Conservation (phyloP, 2,888 invertebrate genomes). For the Noctua janthina region DNA sequence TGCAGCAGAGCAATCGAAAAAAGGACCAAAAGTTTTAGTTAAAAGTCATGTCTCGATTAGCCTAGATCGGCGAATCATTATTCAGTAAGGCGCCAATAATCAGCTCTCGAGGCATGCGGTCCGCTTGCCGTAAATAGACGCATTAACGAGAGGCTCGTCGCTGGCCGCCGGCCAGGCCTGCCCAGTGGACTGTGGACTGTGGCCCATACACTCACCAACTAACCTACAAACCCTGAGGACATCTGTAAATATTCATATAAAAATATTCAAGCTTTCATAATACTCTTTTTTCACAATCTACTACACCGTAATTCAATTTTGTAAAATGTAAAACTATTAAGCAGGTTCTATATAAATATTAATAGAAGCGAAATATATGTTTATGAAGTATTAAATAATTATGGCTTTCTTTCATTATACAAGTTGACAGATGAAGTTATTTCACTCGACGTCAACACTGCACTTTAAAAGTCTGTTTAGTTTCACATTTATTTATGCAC, state of each 20-base stretch:
- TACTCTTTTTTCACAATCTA: conserved; percentile 64
- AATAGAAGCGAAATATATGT: conserved; percentile 23
- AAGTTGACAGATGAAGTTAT: conserved; percentile 14
- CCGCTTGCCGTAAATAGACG: conserved; percentile 76
- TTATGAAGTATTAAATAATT: conserved; percentile 18
- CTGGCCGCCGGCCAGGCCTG: conserved; percentile 52
- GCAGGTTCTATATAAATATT: conserved; percentile 39
- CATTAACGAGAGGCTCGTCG: conserved; percentile 72
- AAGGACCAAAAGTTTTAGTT: conserved; percentile 66
- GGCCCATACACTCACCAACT: conserved; percentile 75
- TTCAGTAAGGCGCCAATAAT: conserved; percentile 85
- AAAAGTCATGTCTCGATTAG: conserved; percentile 82
- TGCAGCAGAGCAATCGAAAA: conserved; percentile 37
- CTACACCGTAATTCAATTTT: conserved; percentile 66
- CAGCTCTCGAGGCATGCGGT: conserved; percentile 77
- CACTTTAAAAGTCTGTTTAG: conserved; percentile 33
- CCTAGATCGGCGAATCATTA: conserved; percentile 82
- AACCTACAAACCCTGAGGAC: conserved; percentile 81
- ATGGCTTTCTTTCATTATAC: conserved; percentile 16
- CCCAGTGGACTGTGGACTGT: conserved; percentile 8
- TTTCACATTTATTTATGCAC: conserved; percentile 43
- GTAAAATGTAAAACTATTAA: conserved; percentile 44
- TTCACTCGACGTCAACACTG: conserved; percentile 31
- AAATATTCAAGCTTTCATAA: conserved; percentile 68
- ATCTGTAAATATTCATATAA: conserved; percentile 71